These are phyloP conservation scores for Drosophila formosana DNA, from an alignment of 2,888 invertebrate genomes.

Conservation along the genomic window DNA sequence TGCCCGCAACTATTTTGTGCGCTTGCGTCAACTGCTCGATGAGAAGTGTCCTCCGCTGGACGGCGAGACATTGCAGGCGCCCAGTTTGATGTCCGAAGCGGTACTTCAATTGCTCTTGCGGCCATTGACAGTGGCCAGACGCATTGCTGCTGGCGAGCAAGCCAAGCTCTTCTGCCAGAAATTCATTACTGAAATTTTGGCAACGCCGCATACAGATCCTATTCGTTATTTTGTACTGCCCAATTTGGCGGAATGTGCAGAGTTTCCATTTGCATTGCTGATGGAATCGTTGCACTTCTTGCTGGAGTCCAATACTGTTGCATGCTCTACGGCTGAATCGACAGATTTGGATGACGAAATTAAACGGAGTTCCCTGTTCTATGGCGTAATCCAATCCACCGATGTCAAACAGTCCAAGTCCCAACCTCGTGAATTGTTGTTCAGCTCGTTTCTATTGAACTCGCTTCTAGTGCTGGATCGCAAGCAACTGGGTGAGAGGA, in stretches of 20 bases:
- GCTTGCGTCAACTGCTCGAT: constrained; percentile 90
- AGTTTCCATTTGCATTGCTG: constrained; percentile 87
- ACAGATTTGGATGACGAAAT: constrained; percentile 58
- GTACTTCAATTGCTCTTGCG: constrained; percentile 91
- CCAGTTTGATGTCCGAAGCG: constrained; percentile 90
- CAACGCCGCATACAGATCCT: constrained; percentile 88
- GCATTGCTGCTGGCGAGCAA: constrained; percentile 48
- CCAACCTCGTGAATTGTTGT: constrained; percentile 59
- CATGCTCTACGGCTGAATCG: constrained; percentile 37
- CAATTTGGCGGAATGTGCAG: constrained; percentile 86
- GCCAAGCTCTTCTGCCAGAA: constrained; percentile 75
- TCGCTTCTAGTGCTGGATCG: constrained; percentile 83
- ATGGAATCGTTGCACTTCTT: constrained; percentile 85
- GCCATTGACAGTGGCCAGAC: constrained; percentile 88
- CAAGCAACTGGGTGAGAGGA: constrained; percentile 75
- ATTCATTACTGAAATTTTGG: constrained; percentile 89
- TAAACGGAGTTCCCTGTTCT: constrained; percentile 45
- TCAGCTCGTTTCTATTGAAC: constrained; percentile 83
- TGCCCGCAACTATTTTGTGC: constrained; percentile 88
- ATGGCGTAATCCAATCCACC: constrained; percentile 22
- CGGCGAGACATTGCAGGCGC: constrained; percentile 89
- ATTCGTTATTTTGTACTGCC: constrained; percentile 90
- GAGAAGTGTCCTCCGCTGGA: constrained; percentile 89
- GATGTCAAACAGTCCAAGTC: constrained; percentile 9
- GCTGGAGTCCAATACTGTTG: constrained; percentile 43